Base-by-base conservation (phyloP, 2,113 vertebrate genomes). In the Nesogale talazaci region DNA sequence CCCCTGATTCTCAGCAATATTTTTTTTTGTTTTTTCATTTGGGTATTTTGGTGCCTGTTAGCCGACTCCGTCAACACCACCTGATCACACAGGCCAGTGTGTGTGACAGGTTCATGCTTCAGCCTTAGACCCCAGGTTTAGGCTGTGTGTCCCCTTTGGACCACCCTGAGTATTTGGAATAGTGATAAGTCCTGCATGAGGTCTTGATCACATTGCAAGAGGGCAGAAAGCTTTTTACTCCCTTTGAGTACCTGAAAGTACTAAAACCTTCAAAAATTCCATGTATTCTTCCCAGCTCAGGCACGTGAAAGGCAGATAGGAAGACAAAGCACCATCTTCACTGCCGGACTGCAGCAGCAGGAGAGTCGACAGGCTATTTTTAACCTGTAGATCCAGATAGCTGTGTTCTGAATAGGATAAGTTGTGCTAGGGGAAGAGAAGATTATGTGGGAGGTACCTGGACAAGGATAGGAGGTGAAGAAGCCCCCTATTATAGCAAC, bases 381-480 rank as follows among this genome's bases (percentile, higher is more conserved):
- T 52, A 42, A 57, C 25, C 74, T 75, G 1, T 80, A 69, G 38
- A 8, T 42, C 27, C 78, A 6, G 14, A 59, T 59, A 25, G 52
- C 52, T 89, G 22, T 57, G 31, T 91, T 31, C 52, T 31, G 36
- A 91, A 42, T 40, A 22, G 22, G 83, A 7, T 12, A 34, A 77
- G 12, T 25, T 56, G 38, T 82, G 15, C 78, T 59, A 1, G 27
- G 27, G 65, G 72, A 3, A 83, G 52, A 52, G 69, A 63, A 74
- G 36, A n/a, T 34, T 61, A 17, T 81, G 63, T 77, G 86, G 88
- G 76, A 59, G 27, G 46, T 38, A 72, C 65, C 75, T 56, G 76
- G 69, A 69, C 83, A 84, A 27, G 25, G 25, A 31, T 83, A 56
- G 81, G 84, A 92, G 40, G 59, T 86, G 83, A 34, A 42, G 83